A percentile compares a stretch with the other conserved stretches of the same genome.
phyloP scores from a whole-genome alignment of 1,140 invertebrate genomes.

The Brachionus plicatilis region DNA sequence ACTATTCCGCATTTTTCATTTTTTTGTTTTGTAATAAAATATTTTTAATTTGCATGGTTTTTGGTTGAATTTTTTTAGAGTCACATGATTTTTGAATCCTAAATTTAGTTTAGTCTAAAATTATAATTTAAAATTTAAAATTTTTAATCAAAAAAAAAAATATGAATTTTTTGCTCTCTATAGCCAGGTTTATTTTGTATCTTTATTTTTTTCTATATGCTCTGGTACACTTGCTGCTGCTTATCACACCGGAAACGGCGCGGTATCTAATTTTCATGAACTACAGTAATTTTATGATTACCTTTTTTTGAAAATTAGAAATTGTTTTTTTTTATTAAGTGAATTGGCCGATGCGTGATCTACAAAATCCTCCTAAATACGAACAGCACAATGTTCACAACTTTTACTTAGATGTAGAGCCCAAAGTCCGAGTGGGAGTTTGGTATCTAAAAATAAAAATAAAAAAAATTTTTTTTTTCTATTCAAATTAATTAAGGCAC shows the following conservation, averaged over 20 bases:
- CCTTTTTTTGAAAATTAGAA: neutral
- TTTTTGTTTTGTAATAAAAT: slow-evolving; percentile 12
- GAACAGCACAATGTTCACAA: slow-evolving; percentile 7
- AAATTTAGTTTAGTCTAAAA: neutral
- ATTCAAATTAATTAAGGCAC: neutral
- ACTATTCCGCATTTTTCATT: neutral
- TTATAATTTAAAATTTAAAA: neutral
- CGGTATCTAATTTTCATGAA: slow-evolving; percentile 25
- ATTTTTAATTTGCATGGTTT: neutral
- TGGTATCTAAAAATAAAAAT: neutral
- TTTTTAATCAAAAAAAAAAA: neutral
- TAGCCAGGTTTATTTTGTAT: slow-evolving; percentile 22
- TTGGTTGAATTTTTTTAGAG: neutral
- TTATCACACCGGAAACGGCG: slow-evolving; percentile 19
- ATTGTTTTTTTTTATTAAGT: neutral
- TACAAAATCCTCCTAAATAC: neutral
- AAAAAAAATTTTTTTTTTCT: neutral
- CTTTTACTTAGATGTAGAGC: slow-evolving; percentile 26
- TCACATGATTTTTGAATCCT: neutral
- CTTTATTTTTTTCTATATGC: slow-evolving; percentile 8
- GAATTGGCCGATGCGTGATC: slow-evolving; percentile 17
- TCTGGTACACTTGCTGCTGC: neutral
- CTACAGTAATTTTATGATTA: neutral
- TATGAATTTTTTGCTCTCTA: slow-evolving; percentile 22
- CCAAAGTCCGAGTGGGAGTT: slow-evolving; percentile 12